Evolutionary conservation across 2,113 vertebrate species (phyloP).

Genomic region (Ptychochromis oligacanthus): DNA sequence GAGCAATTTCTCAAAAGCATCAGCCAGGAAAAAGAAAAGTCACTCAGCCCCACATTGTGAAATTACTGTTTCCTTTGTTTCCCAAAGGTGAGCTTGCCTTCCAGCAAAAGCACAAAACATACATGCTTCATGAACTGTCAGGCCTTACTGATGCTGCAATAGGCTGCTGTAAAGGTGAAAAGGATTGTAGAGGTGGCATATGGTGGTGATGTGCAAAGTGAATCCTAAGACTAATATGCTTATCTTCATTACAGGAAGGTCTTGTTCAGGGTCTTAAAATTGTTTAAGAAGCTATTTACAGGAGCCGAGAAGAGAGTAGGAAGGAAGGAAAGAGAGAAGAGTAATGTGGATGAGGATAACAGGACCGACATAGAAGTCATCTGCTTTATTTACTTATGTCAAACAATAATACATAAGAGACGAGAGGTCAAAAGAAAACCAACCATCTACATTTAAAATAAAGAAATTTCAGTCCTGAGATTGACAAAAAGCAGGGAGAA

Average conservation of each 20-base stretch:
- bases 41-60: not conserved
- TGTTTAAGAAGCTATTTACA: conserved; percentile 18
- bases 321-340: not conserved
- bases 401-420: conserved; percentile 79
- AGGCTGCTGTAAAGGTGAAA: conserved; percentile 39
- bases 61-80: not conserved
- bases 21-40: not conserved
- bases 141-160: not conserved
- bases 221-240: conserved; percentile 67
- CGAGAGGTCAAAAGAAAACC: conserved; percentile 75
- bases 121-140: not conserved
- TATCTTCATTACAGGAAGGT: conserved; percentile 50
- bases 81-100: conserved; percentile 1
- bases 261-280: conserved; percentile 12
- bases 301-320: not conserved
- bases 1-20: conserved; percentile 18
- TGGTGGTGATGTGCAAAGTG: conserved; percentile 56
- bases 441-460: conserved; percentile 77
- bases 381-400: conserved; percentile 79
- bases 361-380: conserved; percentile 67
- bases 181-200: conserved; percentile 60
- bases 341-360: conserved; percentile 2
- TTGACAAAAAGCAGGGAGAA: conserved; percentile 76
- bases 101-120: not conserved
- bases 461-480: conserved; percentile 81